phyloP scores from a whole-genome alignment of 2,888 invertebrate species.

The Drosophila neotestacea region DNA sequence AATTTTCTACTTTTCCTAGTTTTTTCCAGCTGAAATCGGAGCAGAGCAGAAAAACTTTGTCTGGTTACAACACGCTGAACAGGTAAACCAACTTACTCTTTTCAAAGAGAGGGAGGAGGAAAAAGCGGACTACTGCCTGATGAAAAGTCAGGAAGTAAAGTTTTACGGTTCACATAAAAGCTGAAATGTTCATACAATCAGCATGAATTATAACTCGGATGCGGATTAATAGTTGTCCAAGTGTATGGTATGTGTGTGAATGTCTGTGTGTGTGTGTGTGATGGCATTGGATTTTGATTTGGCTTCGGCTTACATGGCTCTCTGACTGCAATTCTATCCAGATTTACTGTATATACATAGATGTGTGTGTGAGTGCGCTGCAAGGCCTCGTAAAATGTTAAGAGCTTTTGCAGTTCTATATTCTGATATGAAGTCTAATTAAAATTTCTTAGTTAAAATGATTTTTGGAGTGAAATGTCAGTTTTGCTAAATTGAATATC shows the following conservation, averaged over 20 bases:
- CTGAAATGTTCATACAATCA: slow-evolving; percentile 81
- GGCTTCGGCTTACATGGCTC: slow-evolving; percentile 36
- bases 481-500: slow-evolving; percentile 8
- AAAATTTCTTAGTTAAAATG: slow-evolving; percentile 28
- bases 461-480: slow-evolving; percentile 18
- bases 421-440: slow-evolving; percentile 47
- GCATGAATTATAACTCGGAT: slow-evolving; percentile 82
- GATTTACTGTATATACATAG: slow-evolving; percentile 26
- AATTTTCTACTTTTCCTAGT: slow-evolving; percentile 53
- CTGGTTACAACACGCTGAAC: slow-evolving; percentile 46
- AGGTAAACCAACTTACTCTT: slow-evolving; percentile 35
- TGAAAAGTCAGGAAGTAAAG: slow-evolving; percentile 81
- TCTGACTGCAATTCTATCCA: slow-evolving; percentile 35
- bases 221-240: slow-evolving; percentile 77
- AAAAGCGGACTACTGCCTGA: slow-evolving; percentile 51
- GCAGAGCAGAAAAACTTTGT: slow-evolving; percentile 60
- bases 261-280: slow-evolving; percentile 13
- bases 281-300: slow-evolving; percentile 29
- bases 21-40: slow-evolving; percentile 51
- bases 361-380: slow-evolving; percentile 7
- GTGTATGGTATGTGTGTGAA: slow-evolving; percentile 19
- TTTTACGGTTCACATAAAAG: slow-evolving; percentile 81
- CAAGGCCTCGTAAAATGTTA: slow-evolving; percentile 44
- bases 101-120: neutral
- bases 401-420: slow-evolving; percentile 16